Evolutionary conservation across 2,113 vertebrate genomes (phyloP), one percentile per base, ranked within the genome.

Genomic region (Paradoxurus hermaphroditus): DNA sequence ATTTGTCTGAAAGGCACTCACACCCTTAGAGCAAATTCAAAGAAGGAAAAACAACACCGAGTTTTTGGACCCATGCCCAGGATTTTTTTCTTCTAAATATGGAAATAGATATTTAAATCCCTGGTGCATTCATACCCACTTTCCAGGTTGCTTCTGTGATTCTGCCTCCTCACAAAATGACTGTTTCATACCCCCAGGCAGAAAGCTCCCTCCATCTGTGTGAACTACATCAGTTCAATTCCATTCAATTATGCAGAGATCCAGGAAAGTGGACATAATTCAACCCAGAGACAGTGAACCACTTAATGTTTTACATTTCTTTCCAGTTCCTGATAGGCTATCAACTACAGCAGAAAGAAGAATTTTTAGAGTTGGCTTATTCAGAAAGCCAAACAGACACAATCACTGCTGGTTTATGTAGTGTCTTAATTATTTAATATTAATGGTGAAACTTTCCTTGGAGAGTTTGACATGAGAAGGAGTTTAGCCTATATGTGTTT

Each of bases 391-490:
- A 89, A 94, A 70, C 23, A 95, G 77, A 94, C 44, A 72, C 34
- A 92, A 31, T 14, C 63, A 14, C 72, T 67, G 9, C 39, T 96
- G 31, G 36, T 86, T 96, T 79, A 82, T 91, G 85, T 63, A 85
- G 15, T 89, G 31, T 96, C 67, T 91, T 92, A 90, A 91, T 95
- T 88, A 97, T 91, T 96, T 95, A 79, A 67, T 83, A 86, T 86
- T 29, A 86, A 92, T n/a, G 29, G 44, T 34, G 18, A 75, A 91
- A 67, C 39, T 93, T 62, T 84, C 39, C 31, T 56, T 90, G 34
- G 73, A 46, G 75, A 92, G 6, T 67, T 77, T 93, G 44, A 72
- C 49, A 90, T 87, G n/a, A 89, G 91, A 83, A 78, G n/a, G 59
- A 81, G 9, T 81, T 95, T 72, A 75, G 7, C 4, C 39, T 77